phyloP scores from a whole-genome alignment of 92 coral and sea anemone genomes.

The Bergia puertoricense region DNA sequence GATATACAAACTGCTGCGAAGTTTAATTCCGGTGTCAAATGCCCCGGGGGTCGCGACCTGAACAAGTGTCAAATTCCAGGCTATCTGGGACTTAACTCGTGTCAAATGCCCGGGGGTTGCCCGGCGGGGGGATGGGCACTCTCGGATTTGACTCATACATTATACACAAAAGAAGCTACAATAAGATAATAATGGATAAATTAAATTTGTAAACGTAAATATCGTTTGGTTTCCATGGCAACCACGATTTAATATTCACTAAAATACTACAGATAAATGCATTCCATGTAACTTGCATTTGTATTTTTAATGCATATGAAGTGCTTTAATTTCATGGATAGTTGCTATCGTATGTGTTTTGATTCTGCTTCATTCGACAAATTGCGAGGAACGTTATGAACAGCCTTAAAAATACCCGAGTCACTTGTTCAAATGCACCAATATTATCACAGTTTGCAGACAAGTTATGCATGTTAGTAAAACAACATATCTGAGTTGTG shows the following conservation, averaged over 20 bases:
- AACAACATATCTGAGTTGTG: slow-evolving; percentile 23
- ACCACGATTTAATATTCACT: slow-evolving; percentile 10
- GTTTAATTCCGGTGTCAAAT: too few relatives aligned
- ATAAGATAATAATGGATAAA: neutral
- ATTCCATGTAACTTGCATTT: slow-evolving; percentile 3
- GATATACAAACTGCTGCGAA: too few relatives aligned
- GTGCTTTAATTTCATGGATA: slow-evolving; percentile 12
- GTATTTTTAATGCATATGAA: neutral
- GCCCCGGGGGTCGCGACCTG: too few relatives aligned
- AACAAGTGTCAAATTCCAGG: too few relatives aligned
- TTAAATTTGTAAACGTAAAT: neutral
- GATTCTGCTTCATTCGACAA: slow-evolving; percentile 9
- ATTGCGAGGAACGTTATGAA: neutral
- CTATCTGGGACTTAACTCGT: too few relatives aligned
- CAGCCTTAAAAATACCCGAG: slow-evolving; percentile 10
- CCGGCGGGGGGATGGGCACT: too few relatives aligned
- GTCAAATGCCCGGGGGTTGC: too few relatives aligned
- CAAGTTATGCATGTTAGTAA: neutral
- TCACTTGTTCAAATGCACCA: neutral
- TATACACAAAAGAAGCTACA: neutral
- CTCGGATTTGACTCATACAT: neutral
- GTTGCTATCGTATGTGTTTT: slow-evolving; percentile 12
- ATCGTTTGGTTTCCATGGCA: slow-evolving; percentile 5
- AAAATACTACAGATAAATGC: slow-evolving; percentile 4
- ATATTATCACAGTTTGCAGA: slow-evolving; percentile 13